Conservation (phyloP, 2,888 invertebrate genomes). For the Autographa gamma region DNA sequence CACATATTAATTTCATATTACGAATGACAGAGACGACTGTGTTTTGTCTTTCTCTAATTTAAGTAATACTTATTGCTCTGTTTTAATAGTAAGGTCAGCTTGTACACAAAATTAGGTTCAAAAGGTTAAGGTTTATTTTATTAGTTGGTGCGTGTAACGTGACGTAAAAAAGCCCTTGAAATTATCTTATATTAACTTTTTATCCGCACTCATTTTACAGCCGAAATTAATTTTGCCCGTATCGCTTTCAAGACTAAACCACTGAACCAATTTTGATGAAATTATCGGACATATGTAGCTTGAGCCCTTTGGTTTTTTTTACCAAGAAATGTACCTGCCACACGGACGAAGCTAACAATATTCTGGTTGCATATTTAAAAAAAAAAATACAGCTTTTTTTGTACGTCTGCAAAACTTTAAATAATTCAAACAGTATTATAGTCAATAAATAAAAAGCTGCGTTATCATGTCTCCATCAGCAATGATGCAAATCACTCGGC, state of each 20-base stretch:
- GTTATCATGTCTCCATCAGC: conserved; percentile 46
- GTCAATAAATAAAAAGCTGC: conserved; percentile 13
- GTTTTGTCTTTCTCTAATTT: no score
- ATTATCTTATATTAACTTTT: no score
- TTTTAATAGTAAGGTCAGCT: neutral
- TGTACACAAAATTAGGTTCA: neutral
- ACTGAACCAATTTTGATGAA: no score
- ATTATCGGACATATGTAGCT: no score
- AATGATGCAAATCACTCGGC: conserved; percentile 54
- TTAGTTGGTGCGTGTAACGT: neutral
- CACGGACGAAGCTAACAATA: no score
- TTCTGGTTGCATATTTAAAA: no score
- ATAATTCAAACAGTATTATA: neutral
- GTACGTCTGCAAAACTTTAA: neutral
- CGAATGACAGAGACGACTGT: neutral
- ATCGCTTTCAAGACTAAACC: no score
- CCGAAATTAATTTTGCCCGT: no score
- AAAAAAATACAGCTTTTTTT: neutral
- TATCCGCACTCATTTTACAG: no score
- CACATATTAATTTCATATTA: no score
- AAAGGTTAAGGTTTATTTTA: neutral
- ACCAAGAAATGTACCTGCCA: no score
- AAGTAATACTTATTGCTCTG: neutral
- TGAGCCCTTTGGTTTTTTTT: no score
- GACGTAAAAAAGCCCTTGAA: neutral